Conservation (phyloP, 2,888 invertebrate genomes). For the Therioaphis trifolii region DNA sequence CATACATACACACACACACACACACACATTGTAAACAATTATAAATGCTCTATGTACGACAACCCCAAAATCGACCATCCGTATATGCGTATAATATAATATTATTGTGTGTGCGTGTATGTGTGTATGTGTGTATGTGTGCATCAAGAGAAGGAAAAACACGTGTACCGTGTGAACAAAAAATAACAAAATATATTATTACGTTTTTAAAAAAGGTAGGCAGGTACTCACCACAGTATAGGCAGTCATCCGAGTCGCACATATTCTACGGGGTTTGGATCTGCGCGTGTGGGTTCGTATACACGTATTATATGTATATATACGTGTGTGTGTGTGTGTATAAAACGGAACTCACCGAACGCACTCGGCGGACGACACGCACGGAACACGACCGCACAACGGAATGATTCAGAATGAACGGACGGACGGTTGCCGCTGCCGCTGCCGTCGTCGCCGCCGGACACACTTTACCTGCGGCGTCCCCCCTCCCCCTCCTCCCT, state of each 20-base stretch:
- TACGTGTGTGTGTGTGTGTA: not conserved
- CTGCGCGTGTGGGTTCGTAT: not conserved
- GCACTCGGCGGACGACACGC: conserved; percentile 32
- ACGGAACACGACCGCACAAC: conserved; percentile 36
- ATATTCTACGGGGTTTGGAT: conserved; percentile 27
- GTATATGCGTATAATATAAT: too few relatives aligned
- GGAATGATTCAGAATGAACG: conserved; percentile 37
- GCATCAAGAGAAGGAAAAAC: not conserved
- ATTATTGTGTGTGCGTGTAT: too few relatives aligned
- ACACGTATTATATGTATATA: not conserved
- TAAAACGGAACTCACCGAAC: conserved; percentile 4
- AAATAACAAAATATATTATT: not conserved
- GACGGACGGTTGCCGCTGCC: too few relatives aligned
- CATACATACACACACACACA: too few relatives aligned
- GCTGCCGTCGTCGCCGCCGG: conserved; percentile 10
- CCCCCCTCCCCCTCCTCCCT: not conserved
- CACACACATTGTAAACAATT: too few relatives aligned
- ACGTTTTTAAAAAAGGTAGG: not conserved
- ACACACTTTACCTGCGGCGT: conserved; percentile 39
- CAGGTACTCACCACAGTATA: conserved; percentile 43
- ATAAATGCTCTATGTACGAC: too few relatives aligned
- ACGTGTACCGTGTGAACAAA: conserved; percentile 11
- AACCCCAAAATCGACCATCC: conserved; percentile 4
- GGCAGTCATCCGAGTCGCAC: conserved; percentile 59
- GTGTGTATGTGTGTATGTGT: too few relatives aligned